Evolutionary conservation across 2,113 vertebrate genomes (phyloP), one percentile per base, ranked within the genome.

Genomic region (Isurus oxyrinchus): DNA sequence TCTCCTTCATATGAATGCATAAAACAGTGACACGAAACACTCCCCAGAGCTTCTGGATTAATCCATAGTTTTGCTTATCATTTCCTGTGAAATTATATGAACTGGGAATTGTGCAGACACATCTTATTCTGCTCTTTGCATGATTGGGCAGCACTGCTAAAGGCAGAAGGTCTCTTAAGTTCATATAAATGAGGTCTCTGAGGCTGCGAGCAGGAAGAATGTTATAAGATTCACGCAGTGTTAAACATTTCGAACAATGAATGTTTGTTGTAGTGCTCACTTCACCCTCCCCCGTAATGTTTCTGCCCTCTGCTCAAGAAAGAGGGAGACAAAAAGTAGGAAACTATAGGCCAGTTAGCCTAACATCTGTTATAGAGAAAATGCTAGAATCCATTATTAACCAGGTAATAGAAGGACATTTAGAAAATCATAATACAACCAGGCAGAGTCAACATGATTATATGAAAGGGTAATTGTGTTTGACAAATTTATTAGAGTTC

Each of bases 61-160:
- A 95, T 95, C 67, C 63, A 66, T 95, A 63, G 16, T 95, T 23
- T 40, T 95, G 94, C 94, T 95, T 95, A 95, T 95, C 93, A 69
- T 95, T 69, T 49, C 94, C 94, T 49, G 63, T 27, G 94, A 49
- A 95, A 95, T 44, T 27, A 69, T 67, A 69, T 67, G 94, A 95
- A 53, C 40, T 69, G 66, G 40, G 40, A 53, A 69, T 95, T 67
- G 94, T 23, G 59, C 63, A 95, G 94, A 95, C 16, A 61, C 35
- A 95, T 95, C 63, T 95, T 95, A 91, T 19, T 91, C 27, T 91
- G 59, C 21, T 31, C n/a, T 95, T 66, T 49, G 94, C 63, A 95
- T 53, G 61, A 49, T 69, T 95, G 21, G 94, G 23, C 23, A 27
- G 63, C 23, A 49, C 40, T 2, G 23, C 69, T 67, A 95, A 95